These are phyloP conservation scores for Sweltsa coloradensis DNA, from an alignment of 1,140 invertebrate genomes.

Conservation along the genomic window DNA sequence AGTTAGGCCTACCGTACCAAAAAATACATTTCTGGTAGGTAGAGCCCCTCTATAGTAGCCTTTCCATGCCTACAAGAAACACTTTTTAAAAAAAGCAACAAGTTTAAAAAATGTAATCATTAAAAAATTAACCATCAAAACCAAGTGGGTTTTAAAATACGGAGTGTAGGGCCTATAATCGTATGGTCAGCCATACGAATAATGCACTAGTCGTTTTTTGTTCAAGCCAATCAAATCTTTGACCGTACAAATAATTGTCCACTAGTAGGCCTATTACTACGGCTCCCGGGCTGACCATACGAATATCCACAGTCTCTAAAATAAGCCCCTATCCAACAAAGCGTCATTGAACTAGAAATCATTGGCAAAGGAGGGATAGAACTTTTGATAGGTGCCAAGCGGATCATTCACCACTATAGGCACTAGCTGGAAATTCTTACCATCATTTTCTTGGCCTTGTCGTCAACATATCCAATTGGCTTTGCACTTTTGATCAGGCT, in stretches of 20 bases:
- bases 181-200: not conserved
- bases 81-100: not conserved
- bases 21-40: too few relatives aligned
- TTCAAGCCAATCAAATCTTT: not conserved
- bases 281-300: not conserved
- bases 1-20: too few relatives aligned
- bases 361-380: not conserved
- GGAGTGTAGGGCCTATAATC: not conserved
- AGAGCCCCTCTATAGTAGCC: too few relatives aligned
- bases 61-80: too few relatives aligned
- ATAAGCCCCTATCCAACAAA: not conserved
- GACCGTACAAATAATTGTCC: not conserved
- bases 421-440: not conserved
- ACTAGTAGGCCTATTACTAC: not conserved
- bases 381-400: too few relatives aligned
- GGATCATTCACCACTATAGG: not conserved
- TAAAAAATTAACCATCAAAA: not conserved
- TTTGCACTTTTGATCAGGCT: not conserved
- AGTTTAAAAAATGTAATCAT: too few relatives aligned
- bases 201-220: not conserved
- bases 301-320: not conserved
- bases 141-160: not conserved
- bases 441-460: constrained; percentile 12
- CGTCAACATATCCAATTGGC: constrained; percentile 1
- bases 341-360: not conserved